Conservation (phyloP, 1,140 invertebrate species). For the Rhynchophorus ferrugineus region DNA sequence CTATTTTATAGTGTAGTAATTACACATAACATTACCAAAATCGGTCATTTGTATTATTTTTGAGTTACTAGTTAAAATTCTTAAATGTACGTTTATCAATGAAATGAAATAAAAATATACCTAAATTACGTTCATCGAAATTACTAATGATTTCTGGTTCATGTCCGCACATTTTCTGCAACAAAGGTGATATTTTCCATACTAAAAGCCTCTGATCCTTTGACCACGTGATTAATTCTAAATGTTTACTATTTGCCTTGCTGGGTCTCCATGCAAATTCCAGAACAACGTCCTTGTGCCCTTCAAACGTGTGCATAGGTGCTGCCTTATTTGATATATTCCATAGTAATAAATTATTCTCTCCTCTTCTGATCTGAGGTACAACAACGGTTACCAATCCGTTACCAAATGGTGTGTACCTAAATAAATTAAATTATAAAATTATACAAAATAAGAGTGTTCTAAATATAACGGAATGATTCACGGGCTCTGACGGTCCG, state of each 20-base stretch:
- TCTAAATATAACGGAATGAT: background rate
- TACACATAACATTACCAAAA: too few relatives aligned
- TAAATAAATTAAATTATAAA: background rate
- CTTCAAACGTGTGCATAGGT: slow-evolving; percentile 81
- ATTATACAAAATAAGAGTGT: background rate
- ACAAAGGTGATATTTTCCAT: slow-evolving; percentile 78
- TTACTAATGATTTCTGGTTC: slow-evolving; percentile 48
- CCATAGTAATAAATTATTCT: slow-evolving; percentile 78
- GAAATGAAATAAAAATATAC: too few relatives aligned
- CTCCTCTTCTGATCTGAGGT: slow-evolving; percentile 71
- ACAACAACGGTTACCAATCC: slow-evolving; percentile 85
- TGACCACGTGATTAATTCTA: slow-evolving; percentile 92
- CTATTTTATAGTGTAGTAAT: too few relatives aligned
- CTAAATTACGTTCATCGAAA: slow-evolving; percentile 23
- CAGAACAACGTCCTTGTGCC: slow-evolving; percentile 87
- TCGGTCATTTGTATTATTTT: background rate
- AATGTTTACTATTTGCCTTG: slow-evolving; percentile 54
- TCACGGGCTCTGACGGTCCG: too few relatives aligned
- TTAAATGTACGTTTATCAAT: slow-evolving; percentile 1
- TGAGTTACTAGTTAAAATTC: background rate
- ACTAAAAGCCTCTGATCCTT: slow-evolving; percentile 86
- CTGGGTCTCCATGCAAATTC: slow-evolving; percentile 88
- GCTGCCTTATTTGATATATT: slow-evolving; percentile 60
- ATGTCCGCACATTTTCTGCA: slow-evolving; percentile 65
- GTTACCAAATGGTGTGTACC: slow-evolving; percentile 77